A percentile compares a stretch with the other conserved stretches of the same genome.
These are phyloP conservation scores for Puma concolor DNA, from an alignment of 2,113 vertebrate genomes.

Conservation along the genomic window DNA sequence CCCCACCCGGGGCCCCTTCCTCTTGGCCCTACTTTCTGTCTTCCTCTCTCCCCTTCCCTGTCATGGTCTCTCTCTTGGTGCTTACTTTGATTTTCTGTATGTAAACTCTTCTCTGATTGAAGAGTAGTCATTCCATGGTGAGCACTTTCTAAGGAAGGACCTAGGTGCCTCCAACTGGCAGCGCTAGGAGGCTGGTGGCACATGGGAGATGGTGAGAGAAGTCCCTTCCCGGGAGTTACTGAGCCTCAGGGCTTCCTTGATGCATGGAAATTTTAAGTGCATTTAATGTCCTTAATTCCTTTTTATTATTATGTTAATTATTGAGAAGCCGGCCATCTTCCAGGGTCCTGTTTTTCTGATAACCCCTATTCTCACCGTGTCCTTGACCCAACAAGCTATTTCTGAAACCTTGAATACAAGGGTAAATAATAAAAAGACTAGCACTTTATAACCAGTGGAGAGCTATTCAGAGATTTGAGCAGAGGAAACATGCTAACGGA, in stretches of 20 bases:
- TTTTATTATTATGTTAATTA: background rate
- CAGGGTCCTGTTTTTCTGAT: background rate
- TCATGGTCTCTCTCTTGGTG: background rate
- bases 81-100: background rate
- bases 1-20: background rate
- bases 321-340: background rate
- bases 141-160: background rate
- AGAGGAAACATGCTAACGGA: background rate
- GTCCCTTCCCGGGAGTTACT: background rate
- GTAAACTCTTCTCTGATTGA: background rate
- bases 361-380: background rate
- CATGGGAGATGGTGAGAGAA: background rate
- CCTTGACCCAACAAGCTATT: background rate
- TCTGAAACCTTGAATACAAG: background rate
- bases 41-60: background rate
- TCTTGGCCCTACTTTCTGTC: background rate
- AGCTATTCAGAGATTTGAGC: background rate
- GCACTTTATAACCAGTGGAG: background rate
- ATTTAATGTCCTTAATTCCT: background rate
- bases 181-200: background rate
- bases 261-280: background rate
- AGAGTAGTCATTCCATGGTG: background rate
- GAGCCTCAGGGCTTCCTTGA: background rate
- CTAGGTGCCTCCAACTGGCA: background rate
- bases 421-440: background rate